Conservation (phyloP, 2,888 invertebrate genomes). For the Ferrisia virgata region DNA sequence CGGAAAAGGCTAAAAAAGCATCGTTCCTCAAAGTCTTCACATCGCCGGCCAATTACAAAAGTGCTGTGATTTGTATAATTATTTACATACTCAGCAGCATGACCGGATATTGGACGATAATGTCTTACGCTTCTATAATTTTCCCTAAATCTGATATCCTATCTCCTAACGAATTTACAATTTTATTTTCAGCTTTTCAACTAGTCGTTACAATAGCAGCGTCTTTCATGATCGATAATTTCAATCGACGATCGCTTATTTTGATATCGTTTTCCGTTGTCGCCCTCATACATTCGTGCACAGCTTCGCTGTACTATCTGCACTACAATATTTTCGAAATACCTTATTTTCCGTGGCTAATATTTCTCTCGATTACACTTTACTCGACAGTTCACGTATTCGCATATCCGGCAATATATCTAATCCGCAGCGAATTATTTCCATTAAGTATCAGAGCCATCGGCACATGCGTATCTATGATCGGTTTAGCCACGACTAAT, state of each 20-base stretch:
- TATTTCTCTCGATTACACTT: neutral
- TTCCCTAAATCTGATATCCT: conserved; percentile 48
- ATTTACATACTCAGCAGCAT: neutral
- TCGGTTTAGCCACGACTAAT: neutral
- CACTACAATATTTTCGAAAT: neutral
- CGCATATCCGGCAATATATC: neutral
- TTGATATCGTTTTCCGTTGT: conserved; percentile 41
- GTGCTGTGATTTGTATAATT: conserved; percentile 32
- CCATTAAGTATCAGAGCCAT: conserved; percentile 6
- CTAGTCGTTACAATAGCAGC: conserved; percentile 49
- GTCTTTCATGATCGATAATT: conserved; percentile 48
- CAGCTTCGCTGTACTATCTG: neutral
- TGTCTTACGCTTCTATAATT: conserved; percentile 49
- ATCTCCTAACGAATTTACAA: conserved; percentile 49
- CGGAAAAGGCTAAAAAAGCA: neutral
- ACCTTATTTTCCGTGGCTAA: conserved; percentile 25
- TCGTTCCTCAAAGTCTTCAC: neutral
- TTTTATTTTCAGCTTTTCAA: conserved; percentile 49
- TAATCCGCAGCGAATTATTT: conserved; percentile 27
- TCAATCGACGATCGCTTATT: conserved; percentile 48
- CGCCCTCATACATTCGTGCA: neutral
- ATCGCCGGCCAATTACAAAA: conserved; percentile 14
- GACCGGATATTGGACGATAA: conserved; percentile 42
- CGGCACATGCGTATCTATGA: neutral
- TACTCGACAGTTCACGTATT: neutral